Conservation (phyloP, 2,797 vertebrate genomes). For the Sorex maritimensis region DNA sequence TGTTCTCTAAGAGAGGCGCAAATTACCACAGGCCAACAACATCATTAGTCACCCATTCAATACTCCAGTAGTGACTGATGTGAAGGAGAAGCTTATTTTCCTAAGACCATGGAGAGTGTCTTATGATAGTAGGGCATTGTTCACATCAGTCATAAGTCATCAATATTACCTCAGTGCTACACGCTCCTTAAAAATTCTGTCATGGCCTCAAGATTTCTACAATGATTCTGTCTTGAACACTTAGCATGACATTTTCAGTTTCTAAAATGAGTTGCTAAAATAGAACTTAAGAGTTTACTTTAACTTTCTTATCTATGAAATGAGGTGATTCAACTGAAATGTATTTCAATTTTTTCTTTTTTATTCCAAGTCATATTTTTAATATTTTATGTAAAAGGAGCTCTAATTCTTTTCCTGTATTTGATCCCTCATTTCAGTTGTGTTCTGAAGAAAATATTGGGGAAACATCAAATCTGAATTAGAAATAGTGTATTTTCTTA, state of each 20-base stretch:
- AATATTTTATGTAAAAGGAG: constrained; percentile 9
- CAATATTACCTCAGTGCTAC: background rate
- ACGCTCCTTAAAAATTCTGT: background rate
- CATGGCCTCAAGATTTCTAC: background rate
- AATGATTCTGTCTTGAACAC: background rate
- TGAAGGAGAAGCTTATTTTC: constrained; percentile 26
- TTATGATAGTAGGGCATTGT: constrained; percentile 62
- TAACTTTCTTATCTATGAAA: constrained; percentile 49
- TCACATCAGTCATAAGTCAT: constrained; percentile 23
- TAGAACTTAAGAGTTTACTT: constrained; percentile 40
- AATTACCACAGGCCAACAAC: constrained; percentile 72
- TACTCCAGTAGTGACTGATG: constrained; percentile 61
- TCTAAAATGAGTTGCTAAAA: background rate
- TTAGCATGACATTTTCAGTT: constrained; percentile 16
- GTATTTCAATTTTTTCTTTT: background rate
- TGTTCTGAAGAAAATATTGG: background rate
- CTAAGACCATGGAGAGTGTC: constrained; percentile 42
- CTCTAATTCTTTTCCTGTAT: constrained; percentile 43
- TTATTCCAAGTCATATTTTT: background rate
- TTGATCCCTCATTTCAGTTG: background rate
- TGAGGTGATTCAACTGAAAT: background rate
- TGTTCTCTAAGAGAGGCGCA: constrained; percentile 65
- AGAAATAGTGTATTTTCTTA: background rate
- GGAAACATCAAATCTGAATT: background rate
- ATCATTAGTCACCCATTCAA: constrained; percentile 75